These are phyloP conservation scores for Riparia riparia DNA, from an alignment of 2,113 vertebrate species.

Conservation along the genomic window DNA sequence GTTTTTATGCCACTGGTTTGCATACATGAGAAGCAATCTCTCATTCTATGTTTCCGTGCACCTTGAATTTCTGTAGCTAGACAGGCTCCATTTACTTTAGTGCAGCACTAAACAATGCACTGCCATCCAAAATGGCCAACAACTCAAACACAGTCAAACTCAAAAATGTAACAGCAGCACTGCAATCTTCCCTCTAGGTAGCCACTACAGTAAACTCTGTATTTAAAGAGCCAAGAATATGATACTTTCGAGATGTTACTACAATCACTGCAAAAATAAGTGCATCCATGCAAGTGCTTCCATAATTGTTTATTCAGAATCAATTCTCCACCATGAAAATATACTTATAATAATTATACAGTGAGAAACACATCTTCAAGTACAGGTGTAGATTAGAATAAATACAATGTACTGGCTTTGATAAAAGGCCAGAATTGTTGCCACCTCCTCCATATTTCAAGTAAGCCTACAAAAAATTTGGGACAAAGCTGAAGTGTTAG, in stretches of 20 bases:
- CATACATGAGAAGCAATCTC: background rate
- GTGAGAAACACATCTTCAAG: background rate
- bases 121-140: background rate
- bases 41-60: background rate
- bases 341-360: background rate
- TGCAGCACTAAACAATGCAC: background rate
- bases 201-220: background rate
- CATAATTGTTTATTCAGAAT: constrained; percentile 3
- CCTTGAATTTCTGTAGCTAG: background rate
- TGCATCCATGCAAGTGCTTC: background rate
- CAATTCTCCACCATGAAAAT: background rate
- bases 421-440: background rate
- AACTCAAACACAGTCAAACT: background rate
- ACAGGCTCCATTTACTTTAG: background rate
- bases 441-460: background rate
- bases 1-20: background rate
- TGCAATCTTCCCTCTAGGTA: background rate
- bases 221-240: background rate
- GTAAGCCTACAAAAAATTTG: background rate
- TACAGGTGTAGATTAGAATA: background rate
- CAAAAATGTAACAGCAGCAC: background rate
- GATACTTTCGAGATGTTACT: background rate
- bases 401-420: background rate
- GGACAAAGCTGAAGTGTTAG: background rate
- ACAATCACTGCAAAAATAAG: background rate